Base-by-base conservation (phyloP, 2,113 vertebrate species). In the Tachycineta bicolor region DNA sequence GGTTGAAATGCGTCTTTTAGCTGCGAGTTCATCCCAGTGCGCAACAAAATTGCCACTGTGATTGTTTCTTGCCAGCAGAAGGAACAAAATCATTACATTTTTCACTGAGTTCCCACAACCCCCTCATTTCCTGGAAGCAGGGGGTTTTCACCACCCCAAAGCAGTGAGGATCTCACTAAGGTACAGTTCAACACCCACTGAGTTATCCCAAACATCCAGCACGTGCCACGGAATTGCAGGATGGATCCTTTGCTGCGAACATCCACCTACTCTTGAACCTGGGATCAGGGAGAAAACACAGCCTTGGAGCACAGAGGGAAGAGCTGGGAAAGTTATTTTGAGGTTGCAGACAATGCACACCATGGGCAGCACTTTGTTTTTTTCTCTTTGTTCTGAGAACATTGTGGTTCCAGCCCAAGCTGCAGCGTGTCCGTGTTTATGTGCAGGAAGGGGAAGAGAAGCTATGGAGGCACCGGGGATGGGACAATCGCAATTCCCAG, bases 241-340 rank as follows among this genome's bases (percentile, higher is more conserved):
- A n/a, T 2, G 18, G 26, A 55, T 90, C 39, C 52, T 43, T 5
- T 10, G 11, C 76, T 78, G 65, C 34, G 69, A 87, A 47, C 19
- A 7, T 70, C 89, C 33, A 4, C 68, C 73, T 67, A 15, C 76
- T 7, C 64, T 39, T 33, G 29, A 78, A 64, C 37, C 28, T 82
- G 73, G 46, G 33, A 52, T 60, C 26, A 5, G 33, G 58, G 53
- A 65, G 89, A 78, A 78, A 92, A 64, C 12, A 2, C 23, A 56
- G 11, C 71, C 88, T 53, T 5, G 6, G 52, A 83, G 34, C 33
- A 11, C 0, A 0, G 50, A 59, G 18, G 33, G 37, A 75, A 87
- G 63, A 83, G 79, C 73, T 94, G 83, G 62, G 83, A 50, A 91
- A 91, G 78, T 69, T 75, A 37, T 43, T 91, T 44, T 56, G 56